Evolutionary conservation across 2,888 invertebrate species (phyloP), one percentile per base, ranked within the genome.

Genomic region (Emmelina monodactyla): DNA sequence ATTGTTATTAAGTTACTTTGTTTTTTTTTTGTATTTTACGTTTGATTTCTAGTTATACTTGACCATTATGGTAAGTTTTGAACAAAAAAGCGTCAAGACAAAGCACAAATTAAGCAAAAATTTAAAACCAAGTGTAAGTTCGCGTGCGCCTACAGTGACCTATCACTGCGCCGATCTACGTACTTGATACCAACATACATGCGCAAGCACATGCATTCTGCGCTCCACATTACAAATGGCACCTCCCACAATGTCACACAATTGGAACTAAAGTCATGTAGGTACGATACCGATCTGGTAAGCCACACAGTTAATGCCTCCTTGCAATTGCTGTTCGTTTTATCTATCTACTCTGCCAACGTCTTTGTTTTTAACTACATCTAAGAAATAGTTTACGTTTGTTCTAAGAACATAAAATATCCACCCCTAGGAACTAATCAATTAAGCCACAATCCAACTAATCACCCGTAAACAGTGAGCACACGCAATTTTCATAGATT

Each of bases 1-100:
- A n/a, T n/a, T n/a, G n/a, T n/a, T n/a, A n/a, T n/a, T n/a, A n/a
- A n/a, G n/a, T n/a, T n/a, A n/a, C n/a, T n/a, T n/a, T n/a, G n/a
- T n/a, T n/a, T n/a, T n/a, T n/a, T n/a, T n/a, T n/a, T n/a, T n/a
- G n/a, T n/a, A n/a, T n/a, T n/a, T n/a, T n/a, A n/a, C n/a, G n/a
- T n/a, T n/a, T n/a, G n/a, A n/a, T n/a, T n/a, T n/a, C n/a, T n/a
- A n/a, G n/a, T n/a, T n/a, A n/a, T n/a, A n/a, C n/a, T n/a, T n/a
- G n/a, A n/a, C n/a, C n/a, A n/a, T n/a, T n/a, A n/a, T n/a, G n/a
- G n/a, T 19, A 19, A 6, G 19, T 19, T 19, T 29, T 14, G 37
- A 48, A 49, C 55, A 53, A 60, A 61, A 62, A 59, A 62, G 58
- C 57, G 51, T 53, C 59, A 68, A 66, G 63, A 60, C 62, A 61